Percentiles rank a stretch among this genome's conserved stretches.
Evolutionary conservation across 1,140 invertebrate genomes (phyloP).

Genomic region (Nasonia longicornis): DNA sequence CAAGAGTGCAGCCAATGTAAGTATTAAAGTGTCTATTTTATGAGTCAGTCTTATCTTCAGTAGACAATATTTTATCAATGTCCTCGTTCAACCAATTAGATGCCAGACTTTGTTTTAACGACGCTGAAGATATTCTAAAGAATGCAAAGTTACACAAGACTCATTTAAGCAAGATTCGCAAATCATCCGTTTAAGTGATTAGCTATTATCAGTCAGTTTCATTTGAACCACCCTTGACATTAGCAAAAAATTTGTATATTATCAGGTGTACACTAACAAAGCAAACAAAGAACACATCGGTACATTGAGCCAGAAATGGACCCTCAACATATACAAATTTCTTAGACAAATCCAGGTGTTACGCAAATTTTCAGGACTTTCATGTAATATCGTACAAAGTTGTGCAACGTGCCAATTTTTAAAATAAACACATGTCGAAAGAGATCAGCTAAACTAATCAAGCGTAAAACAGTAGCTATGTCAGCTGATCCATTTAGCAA

Average conservation of each 20-base stretch:
- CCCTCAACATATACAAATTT: neutral
- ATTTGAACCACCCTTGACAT: conserved; percentile 7
- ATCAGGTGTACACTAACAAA: neutral
- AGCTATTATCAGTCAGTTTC: neutral
- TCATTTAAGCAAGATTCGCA: neutral
- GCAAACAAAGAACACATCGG: neutral
- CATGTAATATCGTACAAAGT: conserved; percentile 34
- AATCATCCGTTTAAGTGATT: conserved; percentile 25
- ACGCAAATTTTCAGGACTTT: conserved; percentile 12
- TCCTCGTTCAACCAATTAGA: conserved; percentile 28
- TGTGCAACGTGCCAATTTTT: conserved; percentile 40
- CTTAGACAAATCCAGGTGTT: neutral
- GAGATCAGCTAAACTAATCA: neutral
- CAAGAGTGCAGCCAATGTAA: neutral
- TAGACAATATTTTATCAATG: conserved; percentile 41
- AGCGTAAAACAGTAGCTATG: neutral
- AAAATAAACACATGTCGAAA: conserved; percentile 48
- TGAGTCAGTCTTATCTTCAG: conserved; percentile 34
- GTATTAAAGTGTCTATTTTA: conserved; percentile 14
- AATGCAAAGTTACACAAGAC: conserved; percentile 17
- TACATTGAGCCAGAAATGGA: neutral
- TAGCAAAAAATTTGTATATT: neutral
- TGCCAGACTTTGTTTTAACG: conserved; percentile 35
- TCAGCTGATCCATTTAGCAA: conserved; percentile 28
- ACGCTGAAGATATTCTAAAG: conserved; percentile 21